These are phyloP conservation scores for Bibio marci DNA, from an alignment of 2,888 invertebrate species.

Conservation along the genomic window DNA sequence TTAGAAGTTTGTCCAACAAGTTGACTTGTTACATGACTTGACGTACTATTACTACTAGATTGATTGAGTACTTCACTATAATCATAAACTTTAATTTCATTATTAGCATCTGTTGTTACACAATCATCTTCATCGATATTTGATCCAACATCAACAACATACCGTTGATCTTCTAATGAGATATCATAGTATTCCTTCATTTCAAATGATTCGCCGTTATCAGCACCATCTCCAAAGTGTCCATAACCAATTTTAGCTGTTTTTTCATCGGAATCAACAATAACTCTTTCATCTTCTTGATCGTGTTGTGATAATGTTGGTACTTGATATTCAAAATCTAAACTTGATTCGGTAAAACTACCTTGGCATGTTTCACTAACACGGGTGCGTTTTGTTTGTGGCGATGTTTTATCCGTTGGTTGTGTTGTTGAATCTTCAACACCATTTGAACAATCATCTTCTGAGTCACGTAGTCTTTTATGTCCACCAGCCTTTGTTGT, in stretches of 20 bases:
- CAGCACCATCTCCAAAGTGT: slow-evolving; percentile 31
- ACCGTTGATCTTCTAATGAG: slow-evolving; percentile 18
- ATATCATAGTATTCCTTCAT: slow-evolving; percentile 36
- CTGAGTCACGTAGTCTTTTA: slow-evolving; percentile 40
- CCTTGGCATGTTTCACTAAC: slow-evolving; percentile 27
- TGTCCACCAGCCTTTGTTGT: slow-evolving; percentile 46
- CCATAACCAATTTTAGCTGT: slow-evolving; percentile 38
- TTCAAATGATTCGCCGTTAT: slow-evolving; percentile 39
- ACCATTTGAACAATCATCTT: slow-evolving; percentile 35
- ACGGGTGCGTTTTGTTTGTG: slow-evolving; percentile 23
- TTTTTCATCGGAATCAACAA: slow-evolving; percentile 52
- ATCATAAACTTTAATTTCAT: slow-evolving; percentile 38
- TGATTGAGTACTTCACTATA: slow-evolving; percentile 37
- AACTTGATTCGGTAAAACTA: slow-evolving; percentile 41
- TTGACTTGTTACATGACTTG: slow-evolving; percentile 17
- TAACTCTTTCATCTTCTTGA: slow-evolving; percentile 71
- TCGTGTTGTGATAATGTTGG: slow-evolving; percentile 76
- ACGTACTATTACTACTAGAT: slow-evolving; percentile 27
- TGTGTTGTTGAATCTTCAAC: too few species aligned
- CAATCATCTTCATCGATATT: slow-evolving; percentile 33
- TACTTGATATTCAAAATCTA: slow-evolving; percentile 57
- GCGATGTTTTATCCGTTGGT: slow-evolving; percentile 20
- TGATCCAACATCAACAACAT: slow-evolving; percentile 36
- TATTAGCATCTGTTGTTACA: slow-evolving; percentile 36
- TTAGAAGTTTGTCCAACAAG: slow-evolving; percentile 46